Percentiles rank a stretch among this genome's conserved stretches.
phyloP scores from a whole-genome alignment of 2,888 invertebrate species.

The Drosophila nigritarsus region DNA sequence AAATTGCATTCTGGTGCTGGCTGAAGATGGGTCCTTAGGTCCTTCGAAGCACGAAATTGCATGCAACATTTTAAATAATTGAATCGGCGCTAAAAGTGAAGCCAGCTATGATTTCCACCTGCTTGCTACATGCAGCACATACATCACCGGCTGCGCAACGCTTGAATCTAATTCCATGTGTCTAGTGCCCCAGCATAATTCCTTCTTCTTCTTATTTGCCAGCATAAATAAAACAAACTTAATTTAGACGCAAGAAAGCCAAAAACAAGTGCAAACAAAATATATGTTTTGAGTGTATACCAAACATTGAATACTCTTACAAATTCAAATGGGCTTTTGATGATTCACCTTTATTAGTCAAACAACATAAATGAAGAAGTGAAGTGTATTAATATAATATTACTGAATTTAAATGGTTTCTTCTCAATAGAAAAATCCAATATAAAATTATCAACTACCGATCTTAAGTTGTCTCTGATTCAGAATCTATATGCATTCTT shows the following conservation, averaged over 20 bases:
- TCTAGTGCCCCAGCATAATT: constrained; percentile 48
- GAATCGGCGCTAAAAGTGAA: constrained; percentile 51
- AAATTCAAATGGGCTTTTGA: neutral
- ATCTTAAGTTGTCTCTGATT: neutral
- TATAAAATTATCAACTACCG: neutral
- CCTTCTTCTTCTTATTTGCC: constrained; percentile 5
- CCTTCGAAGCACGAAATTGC: constrained; percentile 44
- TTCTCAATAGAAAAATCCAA: neutral
- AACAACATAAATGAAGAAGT: neutral
- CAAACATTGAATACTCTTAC: constrained; percentile 21
- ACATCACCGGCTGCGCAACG: constrained; percentile 12
- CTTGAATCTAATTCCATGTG: constrained; percentile 49
- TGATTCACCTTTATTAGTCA: neutral
- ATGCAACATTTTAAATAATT: constrained; percentile 72
- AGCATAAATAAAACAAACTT: constrained; percentile 58
- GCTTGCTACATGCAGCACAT: constrained; percentile 21
- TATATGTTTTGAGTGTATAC: accelerated
- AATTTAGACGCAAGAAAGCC: constrained; percentile 43
- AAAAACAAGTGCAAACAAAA: neutral
- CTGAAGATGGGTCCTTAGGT: constrained; percentile 24
- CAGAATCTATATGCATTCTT: neutral
- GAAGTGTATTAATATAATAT: neutral
- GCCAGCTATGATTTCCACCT: constrained; percentile 51
- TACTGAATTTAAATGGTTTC: neutral
- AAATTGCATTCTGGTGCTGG: constrained; percentile 61